Evolutionary conservation across 2,888 invertebrate species (phyloP).

Genomic region (Lasioglossum pauxillum): DNA sequence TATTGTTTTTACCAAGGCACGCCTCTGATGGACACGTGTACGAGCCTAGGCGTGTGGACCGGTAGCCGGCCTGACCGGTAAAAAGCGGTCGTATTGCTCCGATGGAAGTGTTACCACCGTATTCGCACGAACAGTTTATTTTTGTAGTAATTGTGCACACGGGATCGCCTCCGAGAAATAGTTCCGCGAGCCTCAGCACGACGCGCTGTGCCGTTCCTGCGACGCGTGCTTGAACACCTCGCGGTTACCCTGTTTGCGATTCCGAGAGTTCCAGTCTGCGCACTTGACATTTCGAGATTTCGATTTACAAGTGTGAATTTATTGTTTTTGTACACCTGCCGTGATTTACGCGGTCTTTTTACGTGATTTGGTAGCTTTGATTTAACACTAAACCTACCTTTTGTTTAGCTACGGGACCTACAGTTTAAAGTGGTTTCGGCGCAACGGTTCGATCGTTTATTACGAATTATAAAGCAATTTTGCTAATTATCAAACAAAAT

Average conservation of each 20-base stretch:
- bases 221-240: not conserved
- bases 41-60: not conserved
- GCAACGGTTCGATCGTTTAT: no score
- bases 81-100: not conserved
- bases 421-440: no score
- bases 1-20: slow-evolving; percentile 28
- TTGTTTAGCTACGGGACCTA: no score
- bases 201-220: no score
- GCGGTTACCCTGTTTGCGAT: not conserved
- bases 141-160: not conserved
- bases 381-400: no score
- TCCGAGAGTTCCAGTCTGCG: not conserved
- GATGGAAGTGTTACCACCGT: not conserved
- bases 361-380: no score
- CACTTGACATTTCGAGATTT: not conserved
- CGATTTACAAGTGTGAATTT: not conserved
- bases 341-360: no score
- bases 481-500: no score
- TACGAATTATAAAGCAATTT: no score
- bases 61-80: not conserved
- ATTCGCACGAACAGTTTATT: not conserved
- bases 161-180: not conserved
- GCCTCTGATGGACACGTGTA: slow-evolving; percentile 11
- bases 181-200: not conserved
- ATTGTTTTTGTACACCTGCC: no score